A percentile compares a stretch with the other conserved stretches of the same genome.
phyloP scores from a whole-genome alignment of 2,113 vertebrate genomes.

The Callocephalon fimbriatum region DNA sequence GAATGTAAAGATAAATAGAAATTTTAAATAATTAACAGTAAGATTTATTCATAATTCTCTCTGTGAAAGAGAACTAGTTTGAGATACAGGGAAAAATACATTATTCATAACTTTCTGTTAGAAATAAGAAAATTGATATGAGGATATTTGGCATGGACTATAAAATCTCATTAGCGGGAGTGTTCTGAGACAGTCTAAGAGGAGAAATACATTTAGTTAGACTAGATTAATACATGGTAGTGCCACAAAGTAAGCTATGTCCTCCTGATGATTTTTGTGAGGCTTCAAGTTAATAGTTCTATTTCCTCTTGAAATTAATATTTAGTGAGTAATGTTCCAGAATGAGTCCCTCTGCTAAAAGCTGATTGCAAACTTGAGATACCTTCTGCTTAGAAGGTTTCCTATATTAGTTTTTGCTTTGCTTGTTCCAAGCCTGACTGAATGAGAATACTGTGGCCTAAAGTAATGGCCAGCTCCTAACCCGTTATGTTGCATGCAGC shows the following conservation, averaged over 20 bases:
- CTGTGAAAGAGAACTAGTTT: constrained; percentile 33
- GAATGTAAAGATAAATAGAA: not conserved
- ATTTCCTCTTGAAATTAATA: not conserved
- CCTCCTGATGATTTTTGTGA: not conserved
- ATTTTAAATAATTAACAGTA: constrained; percentile 6
- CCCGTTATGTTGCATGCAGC: accelerated
- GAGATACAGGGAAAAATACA: constrained; percentile 41
- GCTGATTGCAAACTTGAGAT: not conserved
- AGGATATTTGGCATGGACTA: not conserved
- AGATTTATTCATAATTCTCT: not conserved
- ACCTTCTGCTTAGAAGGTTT: not conserved
- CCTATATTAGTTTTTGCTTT: not conserved
- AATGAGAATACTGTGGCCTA: not conserved
- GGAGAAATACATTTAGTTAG: not conserved
- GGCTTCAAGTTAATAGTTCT: not conserved
- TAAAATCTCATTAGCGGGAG: constrained; percentile 61
- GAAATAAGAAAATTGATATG: constrained; percentile 21
- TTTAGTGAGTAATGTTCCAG: not conserved
- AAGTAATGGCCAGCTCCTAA: not conserved
- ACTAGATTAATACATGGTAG: not conserved
- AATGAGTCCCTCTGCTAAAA: not conserved
- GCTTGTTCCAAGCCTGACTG: not conserved
- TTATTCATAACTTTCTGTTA: constrained; percentile 56
- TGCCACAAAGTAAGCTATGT: not conserved
- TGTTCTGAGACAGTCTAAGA: not conserved